Conservation (phyloP, 2,797 vertebrate species). For the Characodon lateralis region DNA sequence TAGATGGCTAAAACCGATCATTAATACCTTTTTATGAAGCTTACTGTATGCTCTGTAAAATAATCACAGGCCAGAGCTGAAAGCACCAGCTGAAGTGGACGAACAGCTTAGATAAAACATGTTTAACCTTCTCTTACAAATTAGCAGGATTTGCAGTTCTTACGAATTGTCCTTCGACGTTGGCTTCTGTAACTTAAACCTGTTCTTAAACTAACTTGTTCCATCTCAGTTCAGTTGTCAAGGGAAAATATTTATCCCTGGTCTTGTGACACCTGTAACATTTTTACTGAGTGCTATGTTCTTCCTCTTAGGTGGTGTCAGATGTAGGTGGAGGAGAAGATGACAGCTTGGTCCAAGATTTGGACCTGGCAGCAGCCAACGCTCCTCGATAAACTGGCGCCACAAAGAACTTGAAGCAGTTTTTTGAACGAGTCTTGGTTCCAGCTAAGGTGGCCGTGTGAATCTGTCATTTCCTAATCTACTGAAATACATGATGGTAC, state of each 20-base stretch:
- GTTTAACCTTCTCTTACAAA: background rate
- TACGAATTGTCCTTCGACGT: background rate
- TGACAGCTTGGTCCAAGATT: conserved; percentile 48
- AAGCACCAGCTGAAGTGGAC: background rate
- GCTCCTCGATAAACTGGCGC: conserved; percentile 64
- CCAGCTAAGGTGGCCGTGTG: background rate
- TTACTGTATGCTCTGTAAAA: background rate
- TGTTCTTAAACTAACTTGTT: background rate
- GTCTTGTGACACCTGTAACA: background rate
- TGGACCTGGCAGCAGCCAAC: conserved; percentile 35
- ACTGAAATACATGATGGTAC: background rate
- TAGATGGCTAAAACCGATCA: background rate
- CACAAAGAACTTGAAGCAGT: background rate
- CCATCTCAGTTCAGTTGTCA: too few species aligned
- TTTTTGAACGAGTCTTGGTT: background rate
- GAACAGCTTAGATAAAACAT: background rate
- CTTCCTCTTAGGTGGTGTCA: conserved; percentile 63
- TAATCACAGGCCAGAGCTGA: background rate
- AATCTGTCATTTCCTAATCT: background rate
- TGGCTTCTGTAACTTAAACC: too few species aligned
- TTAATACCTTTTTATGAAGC: background rate
- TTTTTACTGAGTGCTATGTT: conserved; percentile 6
- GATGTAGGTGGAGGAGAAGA: conserved; percentile 62
- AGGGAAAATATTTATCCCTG: background rate
- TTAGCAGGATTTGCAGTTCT: background rate